Base-by-base conservation (phyloP, 2,113 vertebrate genomes). In the Zeus faber region DNA sequence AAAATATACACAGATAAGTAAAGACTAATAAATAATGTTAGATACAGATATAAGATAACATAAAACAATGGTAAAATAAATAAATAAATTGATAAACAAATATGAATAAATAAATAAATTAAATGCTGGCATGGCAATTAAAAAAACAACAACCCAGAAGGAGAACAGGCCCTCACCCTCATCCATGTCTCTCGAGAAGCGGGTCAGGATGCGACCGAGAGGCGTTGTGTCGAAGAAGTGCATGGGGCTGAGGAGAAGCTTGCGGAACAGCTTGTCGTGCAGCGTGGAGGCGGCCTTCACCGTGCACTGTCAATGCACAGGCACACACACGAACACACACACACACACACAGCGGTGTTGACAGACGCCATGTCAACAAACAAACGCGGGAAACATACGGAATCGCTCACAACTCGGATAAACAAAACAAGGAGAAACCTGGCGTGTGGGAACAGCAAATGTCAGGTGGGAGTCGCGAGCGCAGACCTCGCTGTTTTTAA, bases 171-270 rank as follows among this genome's bases (percentile, higher is more conserved):
- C 35, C 89, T 88, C 67, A 92, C 91, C 91, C 76, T 92, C 89
- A 43, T 92, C 91, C 85, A 92, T 88, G 85, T 92, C 91, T 65
- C 80, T 82, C 76, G 91, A 91, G 84, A 92, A 92, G 54, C 89
- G 88, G 77, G 83, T 91, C 73, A 92, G 87, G 66, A 92, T 89
- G 29, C 91, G 90, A 45, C 91, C 91, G 54, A 92, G 77, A 56
- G 91, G 91, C 10, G 89, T 92, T 2, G 89, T 91, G 71, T 92
- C 91, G 54, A 92, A 91, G 49, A 92, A 90, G 55, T 62, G 82
- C 89, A 92, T 89, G 48, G 90, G 88, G 67, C 91, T 86, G 65
- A 62, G 76, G 27, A 92, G 87, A 65, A 92, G 70, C 54, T 55
- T 73, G 44, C 58, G 75, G 68, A 92, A 91, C 61, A 91, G 79